Evolutionary conservation across 2,797 vertebrate species (phyloP), one percentile per base, ranked within the genome.

Genomic region (Phoebastria nigripes): DNA sequence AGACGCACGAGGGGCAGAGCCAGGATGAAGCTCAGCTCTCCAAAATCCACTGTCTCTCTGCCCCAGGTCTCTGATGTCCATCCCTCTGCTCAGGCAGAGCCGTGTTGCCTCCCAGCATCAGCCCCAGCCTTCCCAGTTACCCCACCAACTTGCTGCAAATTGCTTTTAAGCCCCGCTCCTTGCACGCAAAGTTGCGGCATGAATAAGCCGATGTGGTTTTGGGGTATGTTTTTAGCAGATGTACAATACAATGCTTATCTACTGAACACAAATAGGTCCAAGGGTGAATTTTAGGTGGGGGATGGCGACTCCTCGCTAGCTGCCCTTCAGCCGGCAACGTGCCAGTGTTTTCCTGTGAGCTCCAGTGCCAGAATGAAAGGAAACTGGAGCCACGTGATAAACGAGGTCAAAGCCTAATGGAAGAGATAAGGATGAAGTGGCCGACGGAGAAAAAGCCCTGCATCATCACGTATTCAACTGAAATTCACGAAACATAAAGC

Each of bases 211-310:
- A 6, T 2, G 31, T 5, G 25, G 10, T 8, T 2, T 46, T 14
- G 1, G 69, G 24, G 37, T 5, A 4, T 15, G 2, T 25, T 70
- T 39, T 52, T 20, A 35, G 41, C 35, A 67, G 15, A 7, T 28
- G 35, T 3, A 8, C 5, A 24, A 41, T 6, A 6, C 26, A 5
- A 3, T 0, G 5, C 41, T 37, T 35, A 19, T 0, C 46, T 31
- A 10, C 54, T 3, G 35, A 14, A 28, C 35, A 15, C 41, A 21
- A 6, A 16, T 0, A 46, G 35, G 59, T 9, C 29, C 41, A 22
- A 35, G 67, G 54, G 52, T 28, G 51, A 26, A 28, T 33, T 19
- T 51, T 6, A 12, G 46, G 46, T 19, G 37, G 42, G 12, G 72
- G 24, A 18, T 1, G 51, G 44, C 39, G 58, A 6, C 61, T 37